These are phyloP conservation scores for Drosophila engyochracea DNA, from an alignment of 2,888 invertebrate species.

Conservation along the genomic window DNA sequence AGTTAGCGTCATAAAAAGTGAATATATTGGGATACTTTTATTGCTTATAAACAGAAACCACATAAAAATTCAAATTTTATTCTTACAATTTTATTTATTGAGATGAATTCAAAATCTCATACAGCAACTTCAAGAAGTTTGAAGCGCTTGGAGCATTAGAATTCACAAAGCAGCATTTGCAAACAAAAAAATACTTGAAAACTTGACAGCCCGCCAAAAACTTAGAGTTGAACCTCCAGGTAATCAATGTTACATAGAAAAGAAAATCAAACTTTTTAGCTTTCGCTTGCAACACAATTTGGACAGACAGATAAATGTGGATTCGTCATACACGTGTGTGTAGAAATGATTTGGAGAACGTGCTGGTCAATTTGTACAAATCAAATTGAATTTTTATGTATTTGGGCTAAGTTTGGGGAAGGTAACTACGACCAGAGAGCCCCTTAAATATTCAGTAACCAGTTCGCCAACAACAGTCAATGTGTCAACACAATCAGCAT, in stretches of 20 bases:
- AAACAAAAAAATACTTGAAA: background rate
- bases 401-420: conserved; percentile 29
- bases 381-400: conserved; percentile 60
- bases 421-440: conserved; percentile 30
- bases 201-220: conserved; percentile 3
- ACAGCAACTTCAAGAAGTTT: conserved; percentile 2
- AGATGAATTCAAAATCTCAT: background rate
- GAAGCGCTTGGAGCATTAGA: background rate
- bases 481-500: conserved; percentile 76
- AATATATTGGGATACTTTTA: background rate
- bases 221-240: conserved; percentile 2
- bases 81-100: conserved; percentile 21
- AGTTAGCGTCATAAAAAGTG: conserved; percentile 20
- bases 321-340: conserved; percentile 1
- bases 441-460: conserved; percentile 62
- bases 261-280: background rate
- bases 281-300: background rate
- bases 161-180: background rate
- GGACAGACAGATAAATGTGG: conserved; percentile 7
- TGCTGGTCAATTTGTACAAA: conserved; percentile 46
- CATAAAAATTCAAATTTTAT: conserved; percentile 24
- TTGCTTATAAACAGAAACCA: background rate
- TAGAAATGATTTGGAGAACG: conserved; percentile 19
- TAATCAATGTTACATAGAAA: conserved; percentile 12
- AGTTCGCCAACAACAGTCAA: conserved; percentile 46